phyloP scores from a whole-genome alignment of 2,113 vertebrate species.

The Sylvietta virens region DNA sequence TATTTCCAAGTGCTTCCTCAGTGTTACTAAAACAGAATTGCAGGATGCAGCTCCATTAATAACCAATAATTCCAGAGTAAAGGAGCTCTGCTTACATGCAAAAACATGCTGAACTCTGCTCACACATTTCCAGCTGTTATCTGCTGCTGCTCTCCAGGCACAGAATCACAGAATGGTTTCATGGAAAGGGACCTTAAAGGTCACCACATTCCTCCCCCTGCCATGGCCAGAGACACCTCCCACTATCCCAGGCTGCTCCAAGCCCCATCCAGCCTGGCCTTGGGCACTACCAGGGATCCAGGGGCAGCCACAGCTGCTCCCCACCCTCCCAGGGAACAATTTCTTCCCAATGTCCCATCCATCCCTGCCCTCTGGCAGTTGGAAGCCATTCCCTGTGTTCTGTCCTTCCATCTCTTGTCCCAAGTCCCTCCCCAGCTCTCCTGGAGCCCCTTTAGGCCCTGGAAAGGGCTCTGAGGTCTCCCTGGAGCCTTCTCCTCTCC shows the following conservation, averaged over 20 bases:
- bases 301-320: background rate
- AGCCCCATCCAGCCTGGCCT: accelerated
- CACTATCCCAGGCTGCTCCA: accelerated
- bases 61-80: background rate
- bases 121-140: background rate
- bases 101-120: background rate
- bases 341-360: background rate
- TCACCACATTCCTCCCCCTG: background rate
- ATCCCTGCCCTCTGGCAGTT: background rate
- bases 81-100: background rate
- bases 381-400: background rate
- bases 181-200: background rate
- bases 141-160: background rate
- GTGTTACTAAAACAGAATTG: background rate
- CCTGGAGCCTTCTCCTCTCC: background rate
- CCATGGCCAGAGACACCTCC: background rate
- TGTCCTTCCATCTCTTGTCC: background rate
- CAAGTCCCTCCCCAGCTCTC: background rate
- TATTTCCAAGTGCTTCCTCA: background rate
- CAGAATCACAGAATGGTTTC: background rate
- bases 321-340: background rate
- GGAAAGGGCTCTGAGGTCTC: accelerated
- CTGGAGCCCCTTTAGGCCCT: background rate
- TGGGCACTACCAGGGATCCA: background rate
- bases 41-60: background rate